A percentile compares a stretch with the other conserved stretches of the same genome.
Evolutionary conservation across 2,113 vertebrate species (phyloP).

Genomic region (Daboia siamensis): DNA sequence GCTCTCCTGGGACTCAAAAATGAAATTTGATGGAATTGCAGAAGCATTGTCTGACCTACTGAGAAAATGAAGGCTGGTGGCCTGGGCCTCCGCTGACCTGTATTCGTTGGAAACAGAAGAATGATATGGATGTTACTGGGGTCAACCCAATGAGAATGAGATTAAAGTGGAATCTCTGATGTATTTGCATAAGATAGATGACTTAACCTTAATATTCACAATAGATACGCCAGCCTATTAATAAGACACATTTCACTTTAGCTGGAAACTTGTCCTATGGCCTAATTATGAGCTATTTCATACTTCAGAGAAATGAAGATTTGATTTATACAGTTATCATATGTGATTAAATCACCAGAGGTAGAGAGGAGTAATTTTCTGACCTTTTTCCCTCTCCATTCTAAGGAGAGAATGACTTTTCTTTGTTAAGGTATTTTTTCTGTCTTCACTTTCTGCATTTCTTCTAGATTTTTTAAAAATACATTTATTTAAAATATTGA

Average conservation of each 20-base stretch:
- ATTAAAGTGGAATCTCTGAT: constrained; percentile 16
- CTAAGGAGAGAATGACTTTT: constrained; percentile 30
- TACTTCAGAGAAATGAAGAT: constrained; percentile 48
- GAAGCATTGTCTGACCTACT: background rate
- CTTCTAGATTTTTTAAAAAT: constrained; percentile 38
- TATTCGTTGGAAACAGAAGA: constrained; percentile 38
- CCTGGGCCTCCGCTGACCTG: background rate
- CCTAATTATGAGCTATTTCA: constrained; percentile 55
- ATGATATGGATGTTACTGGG: constrained; percentile 5
- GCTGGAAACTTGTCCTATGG: constrained; percentile 31
- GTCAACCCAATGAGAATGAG: constrained; percentile 38
- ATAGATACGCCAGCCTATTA: constrained; percentile 56
- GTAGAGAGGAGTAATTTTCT: constrained; percentile 27
- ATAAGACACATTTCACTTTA: constrained; percentile 43
- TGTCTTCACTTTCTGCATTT: constrained; percentile 18
- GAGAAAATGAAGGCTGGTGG: background rate
- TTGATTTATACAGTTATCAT: constrained; percentile 52
- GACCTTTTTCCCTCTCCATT: background rate
- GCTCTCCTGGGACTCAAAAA: background rate
- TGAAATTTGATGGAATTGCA: background rate
- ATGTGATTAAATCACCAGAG: constrained; percentile 62
- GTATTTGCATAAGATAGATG: constrained; percentile 12
- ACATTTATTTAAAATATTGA: constrained; percentile 55
- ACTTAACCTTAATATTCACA: constrained; percentile 56
- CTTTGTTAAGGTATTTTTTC: constrained; percentile 27